Conservation (phyloP, 2,888 invertebrate genomes). For the Pyrrhia umbra region DNA sequence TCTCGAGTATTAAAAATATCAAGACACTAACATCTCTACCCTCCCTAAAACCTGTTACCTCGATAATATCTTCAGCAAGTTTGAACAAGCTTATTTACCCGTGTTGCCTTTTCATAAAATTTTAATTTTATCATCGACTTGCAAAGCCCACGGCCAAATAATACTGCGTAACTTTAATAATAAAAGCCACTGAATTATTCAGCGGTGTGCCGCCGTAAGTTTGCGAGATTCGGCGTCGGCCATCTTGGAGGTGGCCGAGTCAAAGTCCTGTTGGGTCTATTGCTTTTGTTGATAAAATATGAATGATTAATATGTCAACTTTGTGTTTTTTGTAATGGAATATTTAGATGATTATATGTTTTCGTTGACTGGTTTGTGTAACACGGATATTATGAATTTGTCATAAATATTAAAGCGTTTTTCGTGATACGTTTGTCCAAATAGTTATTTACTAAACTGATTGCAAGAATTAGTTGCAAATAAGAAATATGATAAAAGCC, state of each 20-base stretch:
- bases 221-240: slow-evolving; percentile 30
- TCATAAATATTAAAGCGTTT: no score
- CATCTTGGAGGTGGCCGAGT: slow-evolving; percentile 39
- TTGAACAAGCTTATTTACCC: slow-evolving; percentile 47
- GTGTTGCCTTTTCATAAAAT: slow-evolving; percentile 55
- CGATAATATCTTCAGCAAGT: slow-evolving; percentile 26
- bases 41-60: neutral
- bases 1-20: neutral
- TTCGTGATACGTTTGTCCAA: no score
- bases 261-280: slow-evolving; percentile 23
- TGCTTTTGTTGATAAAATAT: slow-evolving; percentile 21
- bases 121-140: slow-evolving; percentile 63
- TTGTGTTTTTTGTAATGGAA: slow-evolving; percentile 4
- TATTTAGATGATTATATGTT: slow-evolving; percentile 9
- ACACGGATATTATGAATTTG: no score
- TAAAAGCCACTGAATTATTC: slow-evolving; percentile 62
- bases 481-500: no score
- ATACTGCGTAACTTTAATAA: slow-evolving; percentile 61
- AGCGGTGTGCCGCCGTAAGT: slow-evolving; percentile 49
- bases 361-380: no score
- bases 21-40: neutral
- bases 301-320: slow-evolving; percentile 26
- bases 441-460: no score
- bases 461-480: no score
- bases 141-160: slow-evolving; percentile 52